A percentile compares a stretch with the other conserved stretches of the same genome.
Conservation (phyloP, 2,888 invertebrate species). For the Drosophila mimica region DNA sequence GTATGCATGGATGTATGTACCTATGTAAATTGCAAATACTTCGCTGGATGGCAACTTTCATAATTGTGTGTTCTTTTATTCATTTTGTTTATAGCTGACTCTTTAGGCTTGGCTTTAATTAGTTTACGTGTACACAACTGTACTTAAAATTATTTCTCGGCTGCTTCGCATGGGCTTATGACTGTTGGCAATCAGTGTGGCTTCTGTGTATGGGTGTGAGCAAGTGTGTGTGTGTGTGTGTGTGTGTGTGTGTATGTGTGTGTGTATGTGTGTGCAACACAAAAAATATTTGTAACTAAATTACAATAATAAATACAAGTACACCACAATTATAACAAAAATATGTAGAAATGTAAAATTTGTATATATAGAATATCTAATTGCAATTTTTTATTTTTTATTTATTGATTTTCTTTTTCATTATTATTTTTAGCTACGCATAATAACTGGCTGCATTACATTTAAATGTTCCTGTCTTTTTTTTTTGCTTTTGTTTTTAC, state of each 20-base stretch:
- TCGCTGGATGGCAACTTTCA: slow-evolving; percentile 80
- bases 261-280: slow-evolving; percentile 52
- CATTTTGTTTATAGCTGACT: slow-evolving; percentile 20
- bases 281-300: slow-evolving; percentile 48
- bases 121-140: slow-evolving; percentile 19
- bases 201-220: slow-evolving; percentile 10
- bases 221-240: slow-evolving; percentile 23
- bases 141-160: slow-evolving; percentile 30
- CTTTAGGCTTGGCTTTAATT: slow-evolving; percentile 24
- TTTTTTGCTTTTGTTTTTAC: slow-evolving; percentile 67
- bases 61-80: slow-evolving; percentile 51
- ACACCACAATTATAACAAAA: slow-evolving; percentile 40
- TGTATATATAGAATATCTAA: slow-evolving; percentile 65
- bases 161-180: slow-evolving; percentile 36
- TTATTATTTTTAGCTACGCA: slow-evolving; percentile 64
- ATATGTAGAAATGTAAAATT: slow-evolving; percentile 52
- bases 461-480: slow-evolving; percentile 67
- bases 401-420: slow-evolving; percentile 26
- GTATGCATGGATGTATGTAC: slow-evolving; percentile 11
- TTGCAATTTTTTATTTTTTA: slow-evolving; percentile 41
- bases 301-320: slow-evolving; percentile 24
- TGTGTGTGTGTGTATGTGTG: slow-evolving; percentile 9
- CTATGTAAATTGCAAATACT: slow-evolving; percentile 69
- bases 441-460: slow-evolving; percentile 74
- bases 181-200: slow-evolving; percentile 23